Conservation (phyloP, 2,797 vertebrate species). For the Chaunax sp. region DNA sequence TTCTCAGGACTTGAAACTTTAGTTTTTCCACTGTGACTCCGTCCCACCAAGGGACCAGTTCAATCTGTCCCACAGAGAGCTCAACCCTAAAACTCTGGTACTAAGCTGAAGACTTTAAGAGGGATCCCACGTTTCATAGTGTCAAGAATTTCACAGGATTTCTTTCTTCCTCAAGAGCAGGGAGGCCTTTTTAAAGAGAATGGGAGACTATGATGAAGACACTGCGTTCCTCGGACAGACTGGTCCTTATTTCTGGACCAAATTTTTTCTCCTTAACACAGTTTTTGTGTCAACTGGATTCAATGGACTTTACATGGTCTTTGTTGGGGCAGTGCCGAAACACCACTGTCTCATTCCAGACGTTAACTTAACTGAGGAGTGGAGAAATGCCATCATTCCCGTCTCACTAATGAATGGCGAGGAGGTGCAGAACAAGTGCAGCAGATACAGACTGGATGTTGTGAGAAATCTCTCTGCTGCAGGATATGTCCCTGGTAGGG, state of each 20-base stretch:
- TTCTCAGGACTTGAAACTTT: conserved; percentile 30
- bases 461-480: conserved; percentile 85
- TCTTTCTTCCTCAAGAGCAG: conserved; percentile 24
- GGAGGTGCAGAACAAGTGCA: conserved; percentile 79
- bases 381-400: conserved; percentile 86
- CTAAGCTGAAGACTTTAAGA: conserved; percentile 45
- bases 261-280: conserved; percentile 90
- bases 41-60: conserved; percentile 54
- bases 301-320: conserved; percentile 87
- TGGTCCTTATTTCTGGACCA: conserved; percentile 86
- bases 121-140: conserved; percentile 32
- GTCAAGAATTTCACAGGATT: conserved; percentile 36
- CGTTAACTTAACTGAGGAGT: conserved; percentile 86
- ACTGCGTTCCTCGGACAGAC: conserved; percentile 88
- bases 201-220: conserved; percentile 87
- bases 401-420: conserved; percentile 64
- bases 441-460: conserved; percentile 71
- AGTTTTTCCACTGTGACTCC: conserved; percentile 45
- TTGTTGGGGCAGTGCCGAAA: conserved; percentile 86
- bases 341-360: conserved; percentile 87
- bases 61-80: conserved; percentile 48
- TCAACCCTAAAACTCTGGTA: conserved; percentile 39
- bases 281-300: conserved; percentile 91
- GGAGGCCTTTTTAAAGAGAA: conserved; percentile 51
- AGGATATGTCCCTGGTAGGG: conserved; percentile 79